Evolutionary conservation across 2,888 invertebrate genomes (phyloP).

Genomic region (Orthonychiurus folsomi): DNA sequence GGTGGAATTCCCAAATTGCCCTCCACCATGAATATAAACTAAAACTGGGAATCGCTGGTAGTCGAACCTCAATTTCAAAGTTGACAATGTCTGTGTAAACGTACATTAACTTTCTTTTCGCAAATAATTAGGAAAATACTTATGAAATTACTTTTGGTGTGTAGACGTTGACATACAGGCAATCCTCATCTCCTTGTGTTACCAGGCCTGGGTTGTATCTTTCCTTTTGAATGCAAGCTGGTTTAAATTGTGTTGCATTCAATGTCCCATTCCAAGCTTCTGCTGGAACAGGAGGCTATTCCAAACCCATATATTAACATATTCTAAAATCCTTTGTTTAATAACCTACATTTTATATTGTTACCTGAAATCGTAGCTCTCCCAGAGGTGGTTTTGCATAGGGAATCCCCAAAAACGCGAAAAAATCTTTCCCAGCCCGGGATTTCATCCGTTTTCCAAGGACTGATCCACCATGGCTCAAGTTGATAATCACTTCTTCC

Average conservation of each 20-base stretch:
- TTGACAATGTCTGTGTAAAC: background rate
- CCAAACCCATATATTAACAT: background rate
- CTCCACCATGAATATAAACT: conserved; percentile 14
- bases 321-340: too few relatives aligned
- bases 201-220: conserved; percentile 2
- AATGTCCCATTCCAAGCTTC: conserved; percentile 25
- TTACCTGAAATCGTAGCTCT: background rate
- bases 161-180: conserved; percentile 28
- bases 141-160: conserved; percentile 23
- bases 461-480: background rate
- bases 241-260: conserved; percentile 21
- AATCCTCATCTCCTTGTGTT: conserved; percentile 25
- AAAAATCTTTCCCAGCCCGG: background rate
- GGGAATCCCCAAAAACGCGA: background rate
- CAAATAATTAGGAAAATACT: background rate
- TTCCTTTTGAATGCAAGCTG: conserved; percentile 26
- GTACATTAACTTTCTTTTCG: background rate
- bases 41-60: conserved; percentile 1
- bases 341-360: too few relatives aligned
- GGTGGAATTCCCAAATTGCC: conserved; percentile 9
- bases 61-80: background rate
- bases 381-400: background rate
- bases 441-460: background rate
- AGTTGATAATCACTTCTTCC: background rate
- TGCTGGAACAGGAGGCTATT: conserved; percentile 5